Base-by-base conservation (phyloP, 1,140 invertebrate genomes). In the Chlorops oryzae region DNA sequence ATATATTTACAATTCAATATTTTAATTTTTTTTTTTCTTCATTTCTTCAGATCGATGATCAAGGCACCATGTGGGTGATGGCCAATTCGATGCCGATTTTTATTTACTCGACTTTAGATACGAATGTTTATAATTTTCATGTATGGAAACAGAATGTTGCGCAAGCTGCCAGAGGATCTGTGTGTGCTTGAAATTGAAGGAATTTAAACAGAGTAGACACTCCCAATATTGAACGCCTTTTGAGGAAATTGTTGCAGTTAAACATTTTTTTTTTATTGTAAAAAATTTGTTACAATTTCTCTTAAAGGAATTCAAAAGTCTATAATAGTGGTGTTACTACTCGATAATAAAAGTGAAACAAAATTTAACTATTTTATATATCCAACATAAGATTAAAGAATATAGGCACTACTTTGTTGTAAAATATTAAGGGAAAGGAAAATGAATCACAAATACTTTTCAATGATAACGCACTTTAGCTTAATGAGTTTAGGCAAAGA, bases 21-120 rank as follows among this genome's bases (percentile, higher is more conserved):
- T 41, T 49, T 34, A 38, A 17, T 22, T 38, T 28, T 47, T 39
- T 38, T 28, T 15, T 40, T 5, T 18, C 3, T 23, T 20, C 2
- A 39, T 54, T 27, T 34, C 40, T 74, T 2, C 59, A 80, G 60
- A 69, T 82, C 25, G 72, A 70, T 42, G 75, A 75, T 0, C 70
- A 73, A 2, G 77, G 80, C 34, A 74, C 77, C 21, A 73, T 83
- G 5, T 81, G 80, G 74, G 61, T 81, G 0, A 75, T 82, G 61
- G 74, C 78, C 1, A 83, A 83, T 55, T 75, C 73, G 0, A 73
- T 82, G 65, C 80, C 81, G 0, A 72, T 74, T 15, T 82, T 80
- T 51, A 73, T 80, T 4, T 82, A 81, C 54, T 76, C 78, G 5
- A 67, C 60, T 5, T 55, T 83, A 5, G 71, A 83, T 60, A 68